Conservation (phyloP, 2,113 vertebrate species). For the Excalfactoria chinensis region DNA sequence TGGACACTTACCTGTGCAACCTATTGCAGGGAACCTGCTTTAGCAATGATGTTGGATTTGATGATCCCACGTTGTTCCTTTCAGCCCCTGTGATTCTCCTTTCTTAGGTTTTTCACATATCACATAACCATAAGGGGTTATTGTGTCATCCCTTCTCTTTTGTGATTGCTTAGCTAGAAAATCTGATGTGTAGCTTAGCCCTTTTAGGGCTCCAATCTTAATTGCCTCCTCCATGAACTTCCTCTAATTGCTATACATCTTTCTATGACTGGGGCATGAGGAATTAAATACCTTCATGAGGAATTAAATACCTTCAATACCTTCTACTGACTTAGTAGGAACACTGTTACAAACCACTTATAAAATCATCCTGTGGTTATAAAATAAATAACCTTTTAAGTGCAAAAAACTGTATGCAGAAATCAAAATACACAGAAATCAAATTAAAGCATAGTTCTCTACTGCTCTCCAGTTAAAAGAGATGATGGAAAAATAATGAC, state of each 20-base stretch:
- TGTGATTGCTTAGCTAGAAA: neutral
- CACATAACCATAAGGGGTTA: neutral
- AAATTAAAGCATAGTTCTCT: neutral
- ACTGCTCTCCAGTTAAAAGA: neutral
- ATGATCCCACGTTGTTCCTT: too few relatives aligned
- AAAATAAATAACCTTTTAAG: conserved; percentile 20
- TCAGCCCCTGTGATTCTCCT: too few relatives aligned
- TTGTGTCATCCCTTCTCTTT: neutral
- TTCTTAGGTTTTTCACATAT: neutral
- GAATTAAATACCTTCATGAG: neutral
- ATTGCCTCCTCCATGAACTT: neutral
- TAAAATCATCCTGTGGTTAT: neutral
- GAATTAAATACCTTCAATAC: neutral
- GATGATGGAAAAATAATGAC: neutral
- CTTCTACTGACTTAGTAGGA: neutral
- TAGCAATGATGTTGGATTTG: too few relatives aligned
- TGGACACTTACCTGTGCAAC: too few relatives aligned
- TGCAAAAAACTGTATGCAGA: neutral
- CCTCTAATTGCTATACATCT: neutral
- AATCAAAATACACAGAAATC: neutral
- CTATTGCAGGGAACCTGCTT: too few relatives aligned
- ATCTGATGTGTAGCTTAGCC: neutral
- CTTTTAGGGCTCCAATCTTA: neutral
- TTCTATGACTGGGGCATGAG: neutral
- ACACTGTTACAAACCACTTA: neutral